Base-by-base conservation (phyloP, 2,113 vertebrate genomes). In the Amphiprion ocellaris region DNA sequence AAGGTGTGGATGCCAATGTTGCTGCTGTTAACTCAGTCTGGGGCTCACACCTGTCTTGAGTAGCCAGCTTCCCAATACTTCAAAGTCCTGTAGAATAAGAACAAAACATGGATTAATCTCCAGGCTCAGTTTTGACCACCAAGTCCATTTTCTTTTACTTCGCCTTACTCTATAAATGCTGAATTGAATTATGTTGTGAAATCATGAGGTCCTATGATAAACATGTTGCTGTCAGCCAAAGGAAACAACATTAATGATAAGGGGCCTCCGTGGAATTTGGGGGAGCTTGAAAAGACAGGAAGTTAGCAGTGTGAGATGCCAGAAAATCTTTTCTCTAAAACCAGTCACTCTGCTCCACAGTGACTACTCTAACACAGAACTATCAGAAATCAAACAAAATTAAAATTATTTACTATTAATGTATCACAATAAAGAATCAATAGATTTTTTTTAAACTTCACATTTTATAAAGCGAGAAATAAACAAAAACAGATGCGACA, bases 251-350 rank as follows among this genome's bases (percentile, higher is more conserved):
- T 79, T 81, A 75, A 77, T 81, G 33, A 33, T 21, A 24, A 83
- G 55, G 44, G 75, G 74, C 79, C 87, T 85, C 70, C 5, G 9
- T 69, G 78, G 86, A 74, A 84, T 84, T 77, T 82, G 33, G 52
- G 58, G n/a, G 64, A 69, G 60, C 23, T 14, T 26, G 21, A 87
- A 83, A 83, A 84, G 79, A 86, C 79, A 90, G 84, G 83, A 91
- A 87, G 68, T 30, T 23, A 81, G 66, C 54, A 59, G 49, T 5
- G 3, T 10, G 28, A 61, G 58, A 79, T 16, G 74, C 76, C 37
- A 87, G 53, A 14, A 80, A 80, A 66, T 69, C 17, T 64, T 17
- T 55, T 63, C 64, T 41, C n/a, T 46, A 52, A 69, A 71, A 66
- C 52, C 21, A 26, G 8, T 11, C 9, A 16, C 53, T 14, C 37